Evolutionary conservation across 2,888 invertebrate species (phyloP).

Genomic region (Tenthredo notha): DNA sequence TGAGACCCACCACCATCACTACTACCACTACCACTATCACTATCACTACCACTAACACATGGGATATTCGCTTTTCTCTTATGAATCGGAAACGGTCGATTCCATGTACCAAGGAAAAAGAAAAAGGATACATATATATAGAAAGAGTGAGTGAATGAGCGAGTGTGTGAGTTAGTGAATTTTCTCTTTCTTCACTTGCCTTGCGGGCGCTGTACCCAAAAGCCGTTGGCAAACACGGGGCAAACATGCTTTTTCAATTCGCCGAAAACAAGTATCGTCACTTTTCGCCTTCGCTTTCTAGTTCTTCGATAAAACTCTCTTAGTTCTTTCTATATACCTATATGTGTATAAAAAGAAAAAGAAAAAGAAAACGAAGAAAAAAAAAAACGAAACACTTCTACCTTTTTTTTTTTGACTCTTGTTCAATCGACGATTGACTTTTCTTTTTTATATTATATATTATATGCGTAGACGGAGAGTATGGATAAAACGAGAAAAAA

Average conservation of each 20-base stretch:
- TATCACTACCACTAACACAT: not conserved
- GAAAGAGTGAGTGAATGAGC: not conserved
- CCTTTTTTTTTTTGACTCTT: not conserved
- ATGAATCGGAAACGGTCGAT: slow-evolving; percentile 49
- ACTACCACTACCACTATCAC: not conserved
- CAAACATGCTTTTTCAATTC: slow-evolving; percentile 69
- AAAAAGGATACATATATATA: not conserved
- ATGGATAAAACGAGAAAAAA: no score
- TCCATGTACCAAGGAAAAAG: slow-evolving; percentile 11
- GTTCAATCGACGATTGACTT: not conserved
- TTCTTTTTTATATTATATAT: not conserved
- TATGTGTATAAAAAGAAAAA: not conserved
- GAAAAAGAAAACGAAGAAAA: not conserved
- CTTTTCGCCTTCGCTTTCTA: slow-evolving; percentile 26
- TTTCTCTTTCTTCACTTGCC: slow-evolving; percentile 34
- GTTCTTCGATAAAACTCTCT: slow-evolving; percentile 8
- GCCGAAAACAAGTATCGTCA: slow-evolving; percentile 54
- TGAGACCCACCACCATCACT: not conserved
- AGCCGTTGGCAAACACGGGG: slow-evolving; percentile 54
- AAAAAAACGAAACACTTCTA: not conserved
- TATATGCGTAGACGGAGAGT: no score
- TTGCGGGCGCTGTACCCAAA: slow-evolving; percentile 22
- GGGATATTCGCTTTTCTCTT: slow-evolving; percentile 33
- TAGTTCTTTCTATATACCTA: not conserved
- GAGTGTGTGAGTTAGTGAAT: slow-evolving; percentile 4